Conservation (phyloP, 2,797 vertebrate genomes). For the Acomys russatus region DNA sequence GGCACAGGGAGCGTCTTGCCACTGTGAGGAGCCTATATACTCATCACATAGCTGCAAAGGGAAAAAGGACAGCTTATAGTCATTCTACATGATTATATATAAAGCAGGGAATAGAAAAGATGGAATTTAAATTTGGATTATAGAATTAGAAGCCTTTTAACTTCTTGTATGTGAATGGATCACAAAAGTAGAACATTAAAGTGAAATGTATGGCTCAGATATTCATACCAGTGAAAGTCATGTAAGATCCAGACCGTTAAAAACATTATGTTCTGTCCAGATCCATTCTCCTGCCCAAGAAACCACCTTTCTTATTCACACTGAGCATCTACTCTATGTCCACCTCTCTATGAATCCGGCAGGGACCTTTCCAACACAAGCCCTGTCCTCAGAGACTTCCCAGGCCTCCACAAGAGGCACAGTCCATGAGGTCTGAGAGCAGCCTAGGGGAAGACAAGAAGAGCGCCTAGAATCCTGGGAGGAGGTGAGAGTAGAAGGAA, state of each 20-base stretch:
- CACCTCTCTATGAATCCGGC: too few relatives aligned
- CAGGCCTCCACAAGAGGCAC: neutral
- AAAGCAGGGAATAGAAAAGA: constrained; percentile 19
- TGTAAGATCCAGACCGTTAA: neutral
- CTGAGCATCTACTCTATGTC: neutral
- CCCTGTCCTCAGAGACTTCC: neutral
- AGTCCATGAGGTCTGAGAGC: neutral
- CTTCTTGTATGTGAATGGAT: neutral
- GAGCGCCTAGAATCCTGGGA: neutral
- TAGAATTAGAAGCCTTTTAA: neutral
- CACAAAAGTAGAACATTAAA: neutral
- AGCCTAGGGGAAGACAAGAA: neutral
- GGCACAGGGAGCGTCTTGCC: neutral
- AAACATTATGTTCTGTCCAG: neutral
- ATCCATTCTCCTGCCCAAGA: neutral
- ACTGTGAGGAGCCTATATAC: neutral
- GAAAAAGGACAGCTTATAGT: neutral
- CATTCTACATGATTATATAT: neutral
- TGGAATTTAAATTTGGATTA: neutral
- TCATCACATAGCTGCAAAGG: neutral
- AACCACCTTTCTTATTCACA: neutral
- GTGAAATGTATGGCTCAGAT: neutral
- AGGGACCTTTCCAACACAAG: neutral
- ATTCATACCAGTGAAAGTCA: neutral
- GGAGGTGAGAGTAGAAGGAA: neutral